Conservation (phyloP, 2,888 invertebrate species). For the Craniophora ligustri region DNA sequence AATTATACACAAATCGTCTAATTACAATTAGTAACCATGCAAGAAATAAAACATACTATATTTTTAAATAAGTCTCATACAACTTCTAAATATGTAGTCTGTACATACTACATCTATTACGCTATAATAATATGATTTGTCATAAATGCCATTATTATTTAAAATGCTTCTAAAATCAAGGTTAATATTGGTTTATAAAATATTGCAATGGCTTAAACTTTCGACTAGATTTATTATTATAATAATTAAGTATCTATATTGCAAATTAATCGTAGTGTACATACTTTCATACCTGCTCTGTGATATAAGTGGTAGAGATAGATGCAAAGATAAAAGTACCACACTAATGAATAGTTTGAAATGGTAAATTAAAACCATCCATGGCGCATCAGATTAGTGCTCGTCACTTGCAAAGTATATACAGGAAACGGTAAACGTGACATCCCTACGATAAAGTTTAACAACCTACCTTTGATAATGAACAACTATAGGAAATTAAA, state of each 20-base stretch:
- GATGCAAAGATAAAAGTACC: constrained; percentile 48
- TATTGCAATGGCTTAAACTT: constrained; percentile 88
- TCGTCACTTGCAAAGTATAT: constrained; percentile 29
- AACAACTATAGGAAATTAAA: background rate
- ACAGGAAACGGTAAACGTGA: background rate
- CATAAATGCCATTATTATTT: constrained; percentile 69
- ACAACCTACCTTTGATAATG: too few species aligned
- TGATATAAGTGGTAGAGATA: constrained; percentile 47
- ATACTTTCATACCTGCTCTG: constrained; percentile 35
- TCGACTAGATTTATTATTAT: constrained; percentile 87
- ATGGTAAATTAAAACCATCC: constrained; percentile 48
- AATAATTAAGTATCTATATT: constrained; percentile 81
- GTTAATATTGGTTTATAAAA: constrained; percentile 70
- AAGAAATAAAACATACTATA: constrained; percentile 56
- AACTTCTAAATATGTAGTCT: constrained; percentile 47
- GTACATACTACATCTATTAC: constrained; percentile 36
- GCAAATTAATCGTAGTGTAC: constrained; percentile 60
- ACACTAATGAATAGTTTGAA: constrained; percentile 45
- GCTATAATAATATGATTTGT: constrained; percentile 58
- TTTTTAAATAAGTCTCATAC: constrained; percentile 54
- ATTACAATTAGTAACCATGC: constrained; percentile 76
- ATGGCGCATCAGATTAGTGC: constrained; percentile 30
- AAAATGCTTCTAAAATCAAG: constrained; percentile 62
- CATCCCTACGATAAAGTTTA: too few species aligned
- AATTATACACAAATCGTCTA: constrained; percentile 70